Evolutionary conservation across 2,888 invertebrate species (phyloP).

Genomic region (Spisula solida): DNA sequence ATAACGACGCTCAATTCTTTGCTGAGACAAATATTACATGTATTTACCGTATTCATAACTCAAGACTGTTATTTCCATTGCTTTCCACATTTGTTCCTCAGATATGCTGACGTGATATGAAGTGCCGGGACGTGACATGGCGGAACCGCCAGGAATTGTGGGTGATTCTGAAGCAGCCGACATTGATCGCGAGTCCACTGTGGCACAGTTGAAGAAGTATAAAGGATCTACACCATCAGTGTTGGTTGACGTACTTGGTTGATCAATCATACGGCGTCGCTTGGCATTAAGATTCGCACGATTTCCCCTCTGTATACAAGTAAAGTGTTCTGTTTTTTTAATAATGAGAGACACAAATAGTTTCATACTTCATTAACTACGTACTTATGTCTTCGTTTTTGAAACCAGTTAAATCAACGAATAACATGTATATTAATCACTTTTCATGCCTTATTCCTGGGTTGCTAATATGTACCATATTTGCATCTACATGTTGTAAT

Average conservation of each 20-base stretch:
- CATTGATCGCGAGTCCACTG: constrained; percentile 27
- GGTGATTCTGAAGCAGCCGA: constrained; percentile 31
- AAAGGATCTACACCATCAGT: constrained; percentile 51
- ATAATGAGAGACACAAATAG: no score
- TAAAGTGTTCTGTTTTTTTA: neutral
- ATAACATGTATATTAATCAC: no score
- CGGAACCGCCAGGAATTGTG: constrained; percentile 20
- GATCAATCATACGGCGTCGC: constrained; percentile 37
- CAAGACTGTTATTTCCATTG: constrained; percentile 71
- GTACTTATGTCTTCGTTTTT: no score
- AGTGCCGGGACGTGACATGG: constrained; percentile 62
- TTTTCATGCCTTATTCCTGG: no score
- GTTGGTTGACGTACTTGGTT: constrained; percentile 23
- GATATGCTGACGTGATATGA: constrained; percentile 62
- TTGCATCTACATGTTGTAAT: no score
- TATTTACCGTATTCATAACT: constrained; percentile 72
- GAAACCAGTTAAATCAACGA: no score
- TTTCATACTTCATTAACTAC: no score
- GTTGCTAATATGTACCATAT: no score
- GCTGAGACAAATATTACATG: neutral
- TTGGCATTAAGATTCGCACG: constrained; percentile 53
- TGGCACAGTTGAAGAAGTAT: constrained; percentile 63
- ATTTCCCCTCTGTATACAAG: constrained; percentile 55
- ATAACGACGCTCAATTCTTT: no score
- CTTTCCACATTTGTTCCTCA: constrained; percentile 73